These are phyloP conservation scores for Drosophila pseudotalamancana DNA, from an alignment of 2,888 invertebrate genomes.

Conservation along the genomic window DNA sequence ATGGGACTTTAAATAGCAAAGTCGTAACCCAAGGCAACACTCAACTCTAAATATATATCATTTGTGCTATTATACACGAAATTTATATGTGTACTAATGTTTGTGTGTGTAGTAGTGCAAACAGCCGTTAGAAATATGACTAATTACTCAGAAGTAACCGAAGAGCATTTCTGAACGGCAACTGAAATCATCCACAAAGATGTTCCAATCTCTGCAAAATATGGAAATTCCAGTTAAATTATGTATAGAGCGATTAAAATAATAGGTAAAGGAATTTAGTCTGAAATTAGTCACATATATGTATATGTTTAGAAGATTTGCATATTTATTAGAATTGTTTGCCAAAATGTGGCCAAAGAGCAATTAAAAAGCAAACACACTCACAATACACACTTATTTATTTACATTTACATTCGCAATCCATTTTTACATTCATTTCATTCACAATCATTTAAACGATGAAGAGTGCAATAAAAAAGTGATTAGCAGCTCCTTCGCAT, in stretches of 20 bases:
- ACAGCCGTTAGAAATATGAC: constrained; percentile 22
- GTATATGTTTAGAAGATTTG: constrained; percentile 39
- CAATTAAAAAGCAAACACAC: constrained; percentile 22
- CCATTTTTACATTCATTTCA: constrained; percentile 26
- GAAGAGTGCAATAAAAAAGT: constrained; percentile 32
- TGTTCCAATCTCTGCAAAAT: constrained; percentile 44
- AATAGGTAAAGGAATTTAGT: constrained; percentile 25
- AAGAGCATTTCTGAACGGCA: constrained; percentile 13
- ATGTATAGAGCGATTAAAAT: constrained; percentile 6
- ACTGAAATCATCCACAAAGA: constrained; percentile 20
- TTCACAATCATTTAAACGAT: constrained; percentile 18
- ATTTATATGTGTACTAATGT: neutral
- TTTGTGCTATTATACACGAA: constrained; percentile 14
- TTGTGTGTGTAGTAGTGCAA: neutral
- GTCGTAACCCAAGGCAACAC: constrained; percentile 2
- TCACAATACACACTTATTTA: too few species aligned
- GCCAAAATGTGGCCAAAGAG: neutral
- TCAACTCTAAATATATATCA: constrained; percentile 25
- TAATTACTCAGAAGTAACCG: constrained; percentile 31
- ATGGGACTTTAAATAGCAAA: neutral
- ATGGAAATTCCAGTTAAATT: constrained; percentile 43
- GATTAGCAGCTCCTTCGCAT: constrained; percentile 22
- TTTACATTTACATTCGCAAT: too few species aligned
- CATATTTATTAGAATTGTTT: constrained; percentile 16
- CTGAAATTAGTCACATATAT: constrained; percentile 12